Base-by-base conservation (phyloP, 2,113 vertebrate species). In the Delphinapterus leucas region DNA sequence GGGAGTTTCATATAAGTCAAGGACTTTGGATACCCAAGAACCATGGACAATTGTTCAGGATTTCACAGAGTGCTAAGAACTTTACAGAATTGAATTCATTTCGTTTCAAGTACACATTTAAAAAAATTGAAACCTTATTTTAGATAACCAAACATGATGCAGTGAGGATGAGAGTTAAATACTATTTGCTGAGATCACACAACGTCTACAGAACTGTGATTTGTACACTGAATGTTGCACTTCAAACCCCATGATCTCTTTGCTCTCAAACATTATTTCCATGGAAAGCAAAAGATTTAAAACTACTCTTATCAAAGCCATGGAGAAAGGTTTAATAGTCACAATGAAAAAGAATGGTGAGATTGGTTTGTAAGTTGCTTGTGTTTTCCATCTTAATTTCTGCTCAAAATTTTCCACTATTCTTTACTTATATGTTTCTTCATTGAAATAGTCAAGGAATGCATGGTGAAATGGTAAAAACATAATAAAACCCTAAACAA, bases 191-290 rank as follows among this genome's bases (percentile, higher is more conserved):
- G 28, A 97, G 41, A 60, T 95, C 21, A 90, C n/a, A 92, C 26
- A 95, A 61, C 36, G 91, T 81, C 31, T 80, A 81, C 21, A 67
- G 61, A 93, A 63, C 63, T 90, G 13, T 58, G 55, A 85, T 90
- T 96, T 95, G 25, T 85, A 96, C 25, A 95, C 20, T 68, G 28
- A 73, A 2, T 79, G 20, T 79, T 86, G 21, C 21, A 93, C 41
- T 87, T 97, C 86, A 97, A 95, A 96, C 53, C 2, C 38, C 61
- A 25, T 76, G 49, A 73, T 94, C 28, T 84, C 79, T 86, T 93
- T 85, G 20, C 82, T 94, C 9, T 76, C 65, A 97, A 93, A 95
- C 44, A 82, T 23, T 70, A 87, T 97, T 95, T 93, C 31, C 31
- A 88, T 36, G 49, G 11, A 86, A 44, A 87, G 60, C 25, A 93